Conservation (phyloP, 1,140 invertebrate genomes). For the Asobara japonica region DNA sequence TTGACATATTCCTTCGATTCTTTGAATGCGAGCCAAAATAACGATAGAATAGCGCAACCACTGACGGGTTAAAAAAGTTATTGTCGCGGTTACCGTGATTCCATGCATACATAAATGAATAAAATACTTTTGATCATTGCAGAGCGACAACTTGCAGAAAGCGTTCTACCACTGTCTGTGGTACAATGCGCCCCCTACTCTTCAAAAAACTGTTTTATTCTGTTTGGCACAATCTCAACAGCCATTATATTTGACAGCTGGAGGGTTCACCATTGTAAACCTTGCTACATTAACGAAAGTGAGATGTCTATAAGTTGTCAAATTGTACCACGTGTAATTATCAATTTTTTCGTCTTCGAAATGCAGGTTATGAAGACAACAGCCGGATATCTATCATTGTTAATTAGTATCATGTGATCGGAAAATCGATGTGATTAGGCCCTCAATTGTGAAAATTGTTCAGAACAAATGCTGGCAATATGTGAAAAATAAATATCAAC, state of each 20-base stretch:
- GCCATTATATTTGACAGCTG: slow-evolving; percentile 5
- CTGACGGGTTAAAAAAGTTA: too few species aligned
- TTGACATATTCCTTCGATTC: too few species aligned
- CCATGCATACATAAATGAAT: neutral
- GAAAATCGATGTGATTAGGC: neutral
- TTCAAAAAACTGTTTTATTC: slow-evolving; percentile 6
- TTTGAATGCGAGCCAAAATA: too few species aligned
- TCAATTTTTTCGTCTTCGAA: too few species aligned
- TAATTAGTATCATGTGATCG: slow-evolving; percentile 23
- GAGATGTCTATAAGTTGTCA: too few species aligned
- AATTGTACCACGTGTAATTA: too few species aligned
- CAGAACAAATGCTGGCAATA: too few species aligned
- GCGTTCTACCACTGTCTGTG: slow-evolving; percentile 23
- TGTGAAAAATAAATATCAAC: too few species aligned
- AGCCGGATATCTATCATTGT: slow-evolving; percentile 42
- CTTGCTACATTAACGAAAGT: too few species aligned
- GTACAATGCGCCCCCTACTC: slow-evolving; percentile 16
- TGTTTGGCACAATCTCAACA: slow-evolving; percentile 3
- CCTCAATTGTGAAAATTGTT: neutral
- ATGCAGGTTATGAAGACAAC: slow-evolving; percentile 42
- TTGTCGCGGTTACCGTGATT: neutral
- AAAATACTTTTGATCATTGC: neutral
- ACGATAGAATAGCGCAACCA: too few species aligned
- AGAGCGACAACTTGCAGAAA: slow-evolving; percentile 16
- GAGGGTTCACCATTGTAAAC: slow-evolving; percentile 12